These are phyloP conservation scores for Lophotis ruficrista DNA, from an alignment of 2,113 vertebrate genomes.

Conservation along the genomic window DNA sequence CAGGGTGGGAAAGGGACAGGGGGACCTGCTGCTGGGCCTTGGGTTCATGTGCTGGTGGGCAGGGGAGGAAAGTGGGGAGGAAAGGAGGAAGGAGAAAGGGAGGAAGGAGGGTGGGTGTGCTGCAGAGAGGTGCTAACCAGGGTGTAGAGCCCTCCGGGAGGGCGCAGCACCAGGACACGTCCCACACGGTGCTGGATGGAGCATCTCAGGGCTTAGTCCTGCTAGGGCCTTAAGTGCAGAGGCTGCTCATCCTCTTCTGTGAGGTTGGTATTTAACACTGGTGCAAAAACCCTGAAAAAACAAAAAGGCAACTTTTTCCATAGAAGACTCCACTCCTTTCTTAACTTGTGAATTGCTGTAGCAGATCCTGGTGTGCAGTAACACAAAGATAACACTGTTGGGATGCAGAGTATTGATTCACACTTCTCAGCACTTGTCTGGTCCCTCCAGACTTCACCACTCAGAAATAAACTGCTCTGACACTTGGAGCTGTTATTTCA, in stretches of 20 bases:
- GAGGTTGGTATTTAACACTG: neutral
- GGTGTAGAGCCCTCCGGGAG: neutral
- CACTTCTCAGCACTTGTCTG: neutral
- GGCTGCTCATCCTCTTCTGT: neutral
- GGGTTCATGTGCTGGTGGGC: neutral
- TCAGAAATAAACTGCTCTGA: neutral
- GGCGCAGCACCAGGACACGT: accelerated
- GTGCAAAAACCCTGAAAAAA: neutral
- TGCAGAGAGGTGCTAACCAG: neutral
- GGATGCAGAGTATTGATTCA: neutral
- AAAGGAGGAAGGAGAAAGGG: neutral
- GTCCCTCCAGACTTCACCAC: neutral
- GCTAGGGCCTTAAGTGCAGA: too few relatives aligned
- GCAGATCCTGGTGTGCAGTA: neutral
- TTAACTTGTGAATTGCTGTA: neutral
- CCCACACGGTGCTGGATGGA: neutral
- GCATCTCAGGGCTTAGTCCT: too few relatives aligned
- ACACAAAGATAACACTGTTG: neutral
- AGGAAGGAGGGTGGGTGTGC: too few relatives aligned
- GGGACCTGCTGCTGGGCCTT: accelerated
- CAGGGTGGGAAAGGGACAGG: neutral
- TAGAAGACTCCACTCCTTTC: neutral
- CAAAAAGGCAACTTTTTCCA: neutral
- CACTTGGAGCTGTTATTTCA: neutral
- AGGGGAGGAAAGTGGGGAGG: neutral